Evolutionary conservation across 2,113 vertebrate genomes (phyloP).

Genomic region (Callorhinus ursinus): DNA sequence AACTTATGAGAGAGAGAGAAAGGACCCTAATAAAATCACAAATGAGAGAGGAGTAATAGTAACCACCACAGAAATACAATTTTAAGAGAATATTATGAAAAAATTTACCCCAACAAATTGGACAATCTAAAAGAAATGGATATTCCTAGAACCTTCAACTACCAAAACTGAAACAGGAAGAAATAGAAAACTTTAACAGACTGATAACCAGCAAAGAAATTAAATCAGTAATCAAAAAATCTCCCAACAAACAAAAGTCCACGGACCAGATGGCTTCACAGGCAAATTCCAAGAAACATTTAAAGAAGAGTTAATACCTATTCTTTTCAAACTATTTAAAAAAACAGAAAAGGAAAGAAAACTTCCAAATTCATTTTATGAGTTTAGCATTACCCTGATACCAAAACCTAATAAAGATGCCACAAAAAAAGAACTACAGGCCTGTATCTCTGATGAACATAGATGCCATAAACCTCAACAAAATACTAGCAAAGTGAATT

Average conservation of each 20-base stretch:
- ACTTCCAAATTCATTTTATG: not conserved
- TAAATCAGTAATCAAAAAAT: not conserved
- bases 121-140: not conserved
- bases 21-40: not conserved
- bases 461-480: not conserved
- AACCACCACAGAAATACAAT: not conserved
- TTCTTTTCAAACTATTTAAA: not conserved
- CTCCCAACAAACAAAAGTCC: not conserved
- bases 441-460: not conserved
- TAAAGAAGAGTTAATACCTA: not conserved
- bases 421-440: not conserved
- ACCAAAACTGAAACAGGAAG: not conserved
- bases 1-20: not conserved
- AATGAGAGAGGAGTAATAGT: not conserved
- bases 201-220: not conserved
- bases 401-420: not conserved
- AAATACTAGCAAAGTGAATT: too few species aligned
- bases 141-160: not conserved
- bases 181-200: not conserved
- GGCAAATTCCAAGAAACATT: not conserved
- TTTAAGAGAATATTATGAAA: not conserved
- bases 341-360: not conserved
- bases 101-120: not conserved
- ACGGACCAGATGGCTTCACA: not conserved
- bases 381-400: not conserved